Evolutionary conservation across 2,113 vertebrate species (phyloP).

Genomic region (Panthera uncia): DNA sequence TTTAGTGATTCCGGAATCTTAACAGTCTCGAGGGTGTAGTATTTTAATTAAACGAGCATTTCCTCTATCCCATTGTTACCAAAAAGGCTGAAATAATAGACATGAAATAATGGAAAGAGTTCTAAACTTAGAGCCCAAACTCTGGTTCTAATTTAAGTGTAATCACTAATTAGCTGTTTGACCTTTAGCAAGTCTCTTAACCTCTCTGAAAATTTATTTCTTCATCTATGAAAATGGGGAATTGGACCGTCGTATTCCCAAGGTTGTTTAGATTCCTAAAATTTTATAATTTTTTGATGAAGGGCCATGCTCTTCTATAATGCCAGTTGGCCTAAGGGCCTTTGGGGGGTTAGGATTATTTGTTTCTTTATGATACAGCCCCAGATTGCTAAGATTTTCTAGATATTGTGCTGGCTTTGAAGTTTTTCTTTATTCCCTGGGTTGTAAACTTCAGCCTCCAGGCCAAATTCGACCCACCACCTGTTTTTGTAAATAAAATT

Average conservation of each 20-base stretch:
- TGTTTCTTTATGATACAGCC: not conserved
- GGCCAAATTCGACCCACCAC: not conserved
- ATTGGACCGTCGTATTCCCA: not conserved
- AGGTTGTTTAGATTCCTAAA: not conserved
- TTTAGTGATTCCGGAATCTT: constrained; percentile 14
- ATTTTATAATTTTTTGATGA: not conserved
- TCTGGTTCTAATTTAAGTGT: constrained; percentile 19
- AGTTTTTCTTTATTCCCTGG: not conserved
- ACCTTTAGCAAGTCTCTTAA: constrained; percentile 12
- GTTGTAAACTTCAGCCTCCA: not conserved
- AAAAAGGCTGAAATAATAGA: constrained; percentile 43
- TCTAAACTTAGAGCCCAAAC: constrained; percentile 46
- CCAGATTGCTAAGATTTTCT: not conserved
- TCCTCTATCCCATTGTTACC: constrained; percentile 40
- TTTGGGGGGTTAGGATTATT: not conserved
- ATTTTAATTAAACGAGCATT: constrained; percentile 61
- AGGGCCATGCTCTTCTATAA: not conserved
- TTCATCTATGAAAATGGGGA: constrained; percentile 6
- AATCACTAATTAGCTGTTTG: constrained; percentile 8
- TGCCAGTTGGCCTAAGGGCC: not conserved
- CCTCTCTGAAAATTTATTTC: constrained; percentile 21
- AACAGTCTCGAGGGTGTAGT: constrained; percentile 35
- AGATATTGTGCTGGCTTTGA: constrained; percentile 11
- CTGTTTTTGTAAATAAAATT: constrained; percentile 45
- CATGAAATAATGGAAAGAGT: constrained; percentile 40